Evolutionary conservation across 2,888 invertebrate species (phyloP), one percentile per base, ranked within the genome.

Genomic region (Neria commutata): DNA sequence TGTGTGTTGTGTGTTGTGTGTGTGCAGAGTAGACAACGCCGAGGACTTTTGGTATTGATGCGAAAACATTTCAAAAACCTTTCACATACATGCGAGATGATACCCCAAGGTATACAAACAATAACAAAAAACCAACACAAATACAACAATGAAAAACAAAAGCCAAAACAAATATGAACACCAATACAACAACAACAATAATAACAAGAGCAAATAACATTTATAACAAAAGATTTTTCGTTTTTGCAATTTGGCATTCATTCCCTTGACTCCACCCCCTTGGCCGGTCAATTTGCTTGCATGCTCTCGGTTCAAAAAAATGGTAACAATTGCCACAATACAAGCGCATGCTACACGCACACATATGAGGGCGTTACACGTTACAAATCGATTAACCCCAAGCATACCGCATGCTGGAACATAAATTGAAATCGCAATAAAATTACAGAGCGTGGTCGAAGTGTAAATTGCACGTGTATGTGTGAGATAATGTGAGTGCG

Each of bases 11-110:
- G n/a, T n/a, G n/a, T n/a, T n/a, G n/a, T n/a, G n/a, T n/a, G n/a
- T n/a, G n/a, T n/a, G n/a, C n/a, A n/a, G n/a, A n/a, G n/a, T n/a
- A n/a, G n/a, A n/a, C n/a, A n/a, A n/a, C n/a, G n/a, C n/a, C n/a
- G n/a, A n/a, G 29, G 11, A 29, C 29, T 8, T 29, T 29, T 29
- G 29, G 29, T 29, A 11, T 11, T 29, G 11, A 8, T 29, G 6
- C 11, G 29, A 29, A 29, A 29, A 8, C n/a, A n/a, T n/a, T n/a
- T n/a, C n/a, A n/a, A n/a, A 29, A 29, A 29, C 29, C 6, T 29
- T 29, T 29, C 26, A 54, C 6, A 46, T 24, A 48, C 46, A 56
- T 26, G 17, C 46, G 50, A 45, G 23, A 25, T 33, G n/a, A 24
- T 40, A 34, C 42, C 42, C 42, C 6, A 42, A 42, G 42, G 42